Conservation (phyloP, 2,888 invertebrate genomes). For the Lymantria monacha region DNA sequence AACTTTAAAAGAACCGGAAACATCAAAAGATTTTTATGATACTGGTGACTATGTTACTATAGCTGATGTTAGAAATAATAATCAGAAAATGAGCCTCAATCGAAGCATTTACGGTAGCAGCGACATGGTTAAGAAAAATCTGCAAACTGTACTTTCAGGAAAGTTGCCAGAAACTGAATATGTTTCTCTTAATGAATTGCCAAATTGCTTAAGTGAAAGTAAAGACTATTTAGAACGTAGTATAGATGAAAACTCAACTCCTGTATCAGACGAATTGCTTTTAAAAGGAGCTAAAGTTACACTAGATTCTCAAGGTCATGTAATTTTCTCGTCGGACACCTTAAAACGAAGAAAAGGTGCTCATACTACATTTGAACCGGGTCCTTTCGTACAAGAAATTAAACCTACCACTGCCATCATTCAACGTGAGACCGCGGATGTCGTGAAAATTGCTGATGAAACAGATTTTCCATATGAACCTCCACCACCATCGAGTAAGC, state of each 20-base stretch:
- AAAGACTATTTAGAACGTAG: constrained; percentile 69
- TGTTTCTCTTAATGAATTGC: constrained; percentile 90
- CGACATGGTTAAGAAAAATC: constrained; percentile 85
- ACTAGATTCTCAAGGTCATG: constrained; percentile 92
- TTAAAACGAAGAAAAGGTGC: constrained; percentile 89
- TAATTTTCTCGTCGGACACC: constrained; percentile 94
- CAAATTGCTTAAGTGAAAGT: constrained; percentile 74
- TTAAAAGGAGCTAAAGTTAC: constrained; percentile 89
- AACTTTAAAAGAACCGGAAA: constrained; percentile 66
- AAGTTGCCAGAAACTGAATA: constrained; percentile 87
- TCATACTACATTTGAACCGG: constrained; percentile 93
- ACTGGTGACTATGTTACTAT: constrained; percentile 93
- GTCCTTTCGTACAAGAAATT: constrained; percentile 89
- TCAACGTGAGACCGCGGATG: constrained; percentile 65
- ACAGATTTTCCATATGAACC: constrained; percentile 73
- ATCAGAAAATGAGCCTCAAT: constrained; percentile 81
- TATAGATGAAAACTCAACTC: constrained; percentile 54
- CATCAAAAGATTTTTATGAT: constrained; percentile 79
- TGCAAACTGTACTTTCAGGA: constrained; percentile 83
- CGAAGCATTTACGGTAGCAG: constrained; percentile 84
- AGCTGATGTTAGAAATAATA: constrained; percentile 91
- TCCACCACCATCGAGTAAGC: constrained; percentile 66
- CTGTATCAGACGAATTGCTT: constrained; percentile 68
- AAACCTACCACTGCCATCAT: constrained; percentile 64
- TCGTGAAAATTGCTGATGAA: constrained; percentile 68